These are phyloP conservation scores for Anolis apletophallus DNA, from an alignment of 2,797 vertebrate genomes.

Conservation along the genomic window DNA sequence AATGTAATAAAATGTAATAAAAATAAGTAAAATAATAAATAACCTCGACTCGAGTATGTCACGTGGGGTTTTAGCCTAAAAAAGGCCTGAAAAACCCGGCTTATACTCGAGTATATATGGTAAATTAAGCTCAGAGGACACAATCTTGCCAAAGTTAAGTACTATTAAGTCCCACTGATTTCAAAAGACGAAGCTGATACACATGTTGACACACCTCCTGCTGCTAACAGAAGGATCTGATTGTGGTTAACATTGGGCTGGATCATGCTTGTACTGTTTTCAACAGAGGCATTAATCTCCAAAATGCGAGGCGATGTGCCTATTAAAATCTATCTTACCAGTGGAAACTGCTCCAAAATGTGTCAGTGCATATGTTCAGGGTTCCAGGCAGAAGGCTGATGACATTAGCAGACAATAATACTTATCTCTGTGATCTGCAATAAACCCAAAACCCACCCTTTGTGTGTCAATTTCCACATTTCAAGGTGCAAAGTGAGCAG, in stretches of 20 bases:
- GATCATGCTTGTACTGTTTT: neutral
- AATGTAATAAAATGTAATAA: too few species aligned
- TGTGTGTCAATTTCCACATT: neutral
- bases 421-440: too few species aligned
- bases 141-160: neutral
- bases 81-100: too few species aligned
- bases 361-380: neutral
- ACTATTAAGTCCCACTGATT: neutral
- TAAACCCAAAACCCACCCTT: neutral
- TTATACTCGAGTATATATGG: too few species aligned
- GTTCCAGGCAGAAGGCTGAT: neutral
- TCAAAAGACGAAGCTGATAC: neutral
- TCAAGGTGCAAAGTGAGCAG: neutral
- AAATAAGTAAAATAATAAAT: too few species aligned
- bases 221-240: neutral
- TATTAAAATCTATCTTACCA: constrained; percentile 6
- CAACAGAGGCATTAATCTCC: neutral
- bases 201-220: neutral
- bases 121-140: neutral
- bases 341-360: neutral
- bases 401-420: too few species aligned
- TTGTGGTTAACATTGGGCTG: neutral
- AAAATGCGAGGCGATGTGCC: neutral
- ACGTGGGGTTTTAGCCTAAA: too few species aligned
- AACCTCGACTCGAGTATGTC: too few species aligned